Percentiles rank a stretch among this genome's conserved stretches.
Conservation (phyloP, 2,888 invertebrate species). For the Rosalia funebris region DNA sequence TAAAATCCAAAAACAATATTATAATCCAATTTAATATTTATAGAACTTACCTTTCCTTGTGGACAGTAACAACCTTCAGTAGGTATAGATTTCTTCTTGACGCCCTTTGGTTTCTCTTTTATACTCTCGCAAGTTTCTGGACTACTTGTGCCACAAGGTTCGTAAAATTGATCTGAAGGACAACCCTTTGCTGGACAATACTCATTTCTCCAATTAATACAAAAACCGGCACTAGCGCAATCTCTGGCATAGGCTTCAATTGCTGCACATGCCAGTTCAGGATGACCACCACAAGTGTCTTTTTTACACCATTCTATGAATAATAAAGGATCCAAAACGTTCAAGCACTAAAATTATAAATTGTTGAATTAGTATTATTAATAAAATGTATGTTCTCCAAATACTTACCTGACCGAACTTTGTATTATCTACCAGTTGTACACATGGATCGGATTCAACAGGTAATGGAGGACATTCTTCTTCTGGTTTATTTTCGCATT, state of each 20-base stretch:
- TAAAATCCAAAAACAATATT: too few relatives aligned
- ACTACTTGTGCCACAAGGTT: conserved; percentile 71
- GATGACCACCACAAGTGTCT: conserved; percentile 70
- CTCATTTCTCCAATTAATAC: conserved; percentile 75
- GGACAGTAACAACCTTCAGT: conserved; percentile 90
- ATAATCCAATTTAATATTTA: too few relatives aligned
- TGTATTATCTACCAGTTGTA: conserved; percentile 68
- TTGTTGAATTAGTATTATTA: neutral
- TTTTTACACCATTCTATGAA: conserved; percentile 77
- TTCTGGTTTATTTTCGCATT: conserved; percentile 58
- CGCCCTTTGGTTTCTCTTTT: conserved; percentile 59
- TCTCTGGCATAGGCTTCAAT: conserved; percentile 79
- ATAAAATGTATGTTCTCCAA: neutral
- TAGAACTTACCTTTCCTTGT: conserved; percentile 70
- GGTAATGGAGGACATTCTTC: conserved; percentile 65
- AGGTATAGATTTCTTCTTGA: conserved; percentile 43
- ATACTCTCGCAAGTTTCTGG: conserved; percentile 74
- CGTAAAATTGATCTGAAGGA: conserved; percentile 64
- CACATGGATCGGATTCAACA: conserved; percentile 74
- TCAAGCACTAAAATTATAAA: conserved; percentile 70
- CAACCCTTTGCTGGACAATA: conserved; percentile 76
- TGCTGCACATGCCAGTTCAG: conserved; percentile 71
- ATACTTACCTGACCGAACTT: conserved; percentile 68
- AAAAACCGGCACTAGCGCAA: conserved; percentile 77
- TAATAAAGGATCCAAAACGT: conserved; percentile 74